Percentiles rank a stretch among this genome's conserved stretches.
Conservation (phyloP, 64 coral and sea anemone species). For the Cladopsammia gracilis region DNA sequence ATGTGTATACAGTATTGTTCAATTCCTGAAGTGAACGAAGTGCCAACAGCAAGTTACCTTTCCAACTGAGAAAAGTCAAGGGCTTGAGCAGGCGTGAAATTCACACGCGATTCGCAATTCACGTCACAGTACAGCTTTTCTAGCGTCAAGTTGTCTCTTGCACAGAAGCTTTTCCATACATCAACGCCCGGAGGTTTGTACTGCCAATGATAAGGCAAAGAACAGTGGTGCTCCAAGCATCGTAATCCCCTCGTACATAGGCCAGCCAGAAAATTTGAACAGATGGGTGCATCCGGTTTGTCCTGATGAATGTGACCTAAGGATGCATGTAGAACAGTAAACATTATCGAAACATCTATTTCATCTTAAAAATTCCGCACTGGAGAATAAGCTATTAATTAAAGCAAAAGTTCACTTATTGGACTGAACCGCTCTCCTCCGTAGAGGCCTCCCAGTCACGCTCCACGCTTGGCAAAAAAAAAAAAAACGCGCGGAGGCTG, state of each 20-base stretch:
- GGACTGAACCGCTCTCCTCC: too few relatives aligned
- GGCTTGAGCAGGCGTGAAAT: neutral
- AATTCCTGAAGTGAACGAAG: too few relatives aligned
- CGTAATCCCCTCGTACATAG: conserved; percentile 34
- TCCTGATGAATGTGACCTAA: conserved; percentile 4
- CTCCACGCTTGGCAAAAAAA: too few relatives aligned
- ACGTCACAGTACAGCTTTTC: conserved; percentile 81
- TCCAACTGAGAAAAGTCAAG: neutral
- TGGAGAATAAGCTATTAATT: too few relatives aligned
- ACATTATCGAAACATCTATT: too few relatives aligned
- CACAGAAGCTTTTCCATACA: conserved; percentile 15
- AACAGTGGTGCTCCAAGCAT: conserved; percentile 67
- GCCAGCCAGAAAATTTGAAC: conserved; percentile 45
- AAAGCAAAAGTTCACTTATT: too few relatives aligned
- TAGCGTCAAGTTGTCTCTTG: conserved; percentile 51
- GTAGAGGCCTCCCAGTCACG: too few relatives aligned
- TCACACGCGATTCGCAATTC: neutral
- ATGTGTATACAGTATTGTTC: too few relatives aligned
- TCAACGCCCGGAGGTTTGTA: conserved; percentile 1
- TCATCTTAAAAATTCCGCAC: too few relatives aligned
- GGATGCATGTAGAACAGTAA: too few relatives aligned
- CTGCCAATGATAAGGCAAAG: conserved; percentile 80
- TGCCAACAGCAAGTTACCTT: too few relatives aligned
- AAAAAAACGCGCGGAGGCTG: too few relatives aligned
- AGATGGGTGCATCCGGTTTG: conserved; percentile 25